A percentile compares a stretch with the other conserved stretches of the same genome.
These are phyloP conservation scores for Conus canariensis DNA, from an alignment of 2,888 invertebrate species.

Conservation along the genomic window DNA sequence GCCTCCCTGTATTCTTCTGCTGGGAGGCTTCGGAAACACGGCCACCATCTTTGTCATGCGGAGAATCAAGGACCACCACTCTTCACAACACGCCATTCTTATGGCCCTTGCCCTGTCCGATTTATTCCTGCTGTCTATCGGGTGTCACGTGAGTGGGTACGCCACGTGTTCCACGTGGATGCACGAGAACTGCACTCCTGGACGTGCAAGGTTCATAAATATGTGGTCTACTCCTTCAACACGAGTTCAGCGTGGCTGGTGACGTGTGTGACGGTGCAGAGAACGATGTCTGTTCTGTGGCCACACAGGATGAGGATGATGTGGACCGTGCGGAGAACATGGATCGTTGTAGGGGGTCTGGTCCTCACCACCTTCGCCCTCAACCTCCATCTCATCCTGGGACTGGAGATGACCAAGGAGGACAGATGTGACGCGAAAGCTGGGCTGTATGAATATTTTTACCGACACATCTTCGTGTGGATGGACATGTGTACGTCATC, in stretches of 20 bases:
- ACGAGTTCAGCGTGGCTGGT: constrained; percentile 20
- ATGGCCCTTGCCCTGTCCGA: neutral
- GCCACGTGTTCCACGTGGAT: neutral
- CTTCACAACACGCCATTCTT: neutral
- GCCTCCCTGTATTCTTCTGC: neutral
- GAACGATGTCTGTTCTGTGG: neutral
- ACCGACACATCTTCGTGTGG: neutral
- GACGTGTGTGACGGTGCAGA: constrained; percentile 14
- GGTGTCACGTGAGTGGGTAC: neutral
- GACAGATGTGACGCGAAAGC: neutral
- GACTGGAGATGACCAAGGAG: neutral
- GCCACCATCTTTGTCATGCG: constrained; percentile 1
- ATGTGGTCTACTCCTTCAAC: neutral
- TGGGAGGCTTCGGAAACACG: neutral
- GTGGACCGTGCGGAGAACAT: neutral
- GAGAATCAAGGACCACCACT: neutral
- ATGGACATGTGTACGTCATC: neutral
- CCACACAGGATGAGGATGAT: neutral
- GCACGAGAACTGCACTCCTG: neutral
- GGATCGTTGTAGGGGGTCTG: neutral
- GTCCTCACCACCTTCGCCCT: neutral
- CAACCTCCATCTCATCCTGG: neutral
- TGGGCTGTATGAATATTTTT: neutral
- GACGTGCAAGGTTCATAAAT: neutral
- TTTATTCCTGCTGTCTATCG: neutral